phyloP scores from a whole-genome alignment of 1,140 invertebrate species.

The Pygmarrhopalites habei region DNA sequence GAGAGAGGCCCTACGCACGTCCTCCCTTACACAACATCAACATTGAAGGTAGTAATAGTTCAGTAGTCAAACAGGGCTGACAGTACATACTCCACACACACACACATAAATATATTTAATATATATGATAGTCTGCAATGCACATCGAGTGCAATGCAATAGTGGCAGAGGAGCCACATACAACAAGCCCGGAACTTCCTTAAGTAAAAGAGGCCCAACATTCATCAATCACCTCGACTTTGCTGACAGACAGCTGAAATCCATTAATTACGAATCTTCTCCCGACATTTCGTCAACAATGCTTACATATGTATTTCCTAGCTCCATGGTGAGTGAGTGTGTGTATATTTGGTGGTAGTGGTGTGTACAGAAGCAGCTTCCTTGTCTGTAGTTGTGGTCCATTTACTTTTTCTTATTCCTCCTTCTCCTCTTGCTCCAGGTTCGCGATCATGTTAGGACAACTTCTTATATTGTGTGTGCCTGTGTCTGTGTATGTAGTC shows the following conservation, averaged over 20 bases:
- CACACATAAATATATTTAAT: no score
- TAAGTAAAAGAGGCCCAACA: slow-evolving; percentile 34
- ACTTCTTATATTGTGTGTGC: no score
- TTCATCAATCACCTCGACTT: slow-evolving; percentile 39
- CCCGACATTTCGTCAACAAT: slow-evolving; percentile 40
- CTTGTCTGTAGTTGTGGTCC: not conserved
- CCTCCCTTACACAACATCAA: no score
- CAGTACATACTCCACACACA: no score
- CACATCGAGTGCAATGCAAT: no score
- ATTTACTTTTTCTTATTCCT: slow-evolving; percentile 3
- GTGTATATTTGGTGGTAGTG: no score
- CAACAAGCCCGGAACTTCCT: slow-evolving; percentile 38
- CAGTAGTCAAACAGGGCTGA: no score
- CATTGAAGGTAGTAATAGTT: no score
- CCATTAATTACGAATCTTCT: slow-evolving; percentile 41
- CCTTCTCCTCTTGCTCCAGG: not conserved
- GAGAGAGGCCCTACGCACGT: no score
- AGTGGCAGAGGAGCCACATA: no score
- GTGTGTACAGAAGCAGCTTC: slow-evolving; percentile 5
- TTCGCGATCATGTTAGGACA: not conserved
- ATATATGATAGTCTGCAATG: no score
- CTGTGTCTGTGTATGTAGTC: no score
- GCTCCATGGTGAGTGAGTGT: not conserved
- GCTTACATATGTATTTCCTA: slow-evolving; percentile 16
- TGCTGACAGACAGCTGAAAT: slow-evolving; percentile 40